phyloP scores from a whole-genome alignment of 2,113 vertebrate species.

The Cisticola juncidis region DNA sequence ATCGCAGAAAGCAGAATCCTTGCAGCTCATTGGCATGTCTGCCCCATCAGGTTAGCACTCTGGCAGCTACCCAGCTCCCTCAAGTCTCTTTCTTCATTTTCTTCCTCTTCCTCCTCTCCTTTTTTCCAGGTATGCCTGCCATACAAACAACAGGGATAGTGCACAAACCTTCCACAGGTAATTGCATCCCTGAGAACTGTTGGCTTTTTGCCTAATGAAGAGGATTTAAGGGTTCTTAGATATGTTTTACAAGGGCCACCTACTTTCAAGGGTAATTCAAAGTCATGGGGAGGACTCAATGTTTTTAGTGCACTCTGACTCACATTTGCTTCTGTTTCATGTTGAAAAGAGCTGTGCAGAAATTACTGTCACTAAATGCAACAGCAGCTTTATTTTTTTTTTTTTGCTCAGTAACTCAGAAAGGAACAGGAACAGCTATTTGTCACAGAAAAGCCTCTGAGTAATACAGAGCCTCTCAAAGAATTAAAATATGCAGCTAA shows the following conservation, averaged over 20 bases:
- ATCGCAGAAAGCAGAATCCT: slow-evolving; percentile 49
- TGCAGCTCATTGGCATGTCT: slow-evolving; percentile 31
- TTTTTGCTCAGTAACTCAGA: neutral
- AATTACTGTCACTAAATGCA: neutral
- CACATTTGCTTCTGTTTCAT: neutral
- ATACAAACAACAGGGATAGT: neutral
- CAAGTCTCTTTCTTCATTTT: slow-evolving; percentile 67
- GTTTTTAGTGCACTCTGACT: neutral
- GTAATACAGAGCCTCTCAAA: neutral
- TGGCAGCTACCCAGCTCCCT: neutral
- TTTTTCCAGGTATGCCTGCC: slow-evolving; percentile 48
- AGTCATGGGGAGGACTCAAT: neutral
- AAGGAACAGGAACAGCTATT: neutral
- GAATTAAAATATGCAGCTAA: neutral
- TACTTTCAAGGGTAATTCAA: neutral
- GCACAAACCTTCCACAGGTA: neutral
- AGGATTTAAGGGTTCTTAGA: neutral
- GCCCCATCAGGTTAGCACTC: neutral
- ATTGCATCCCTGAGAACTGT: neutral
- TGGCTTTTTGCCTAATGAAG: neutral
- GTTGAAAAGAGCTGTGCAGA: neutral
- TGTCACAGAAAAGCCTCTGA: neutral
- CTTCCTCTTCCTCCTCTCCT: slow-evolving; percentile 63
- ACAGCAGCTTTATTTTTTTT: neutral
- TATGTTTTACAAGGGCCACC: neutral